These are phyloP conservation scores for Neotoma lepida DNA, from an alignment of 2,113 vertebrate genomes.

Conservation along the genomic window DNA sequence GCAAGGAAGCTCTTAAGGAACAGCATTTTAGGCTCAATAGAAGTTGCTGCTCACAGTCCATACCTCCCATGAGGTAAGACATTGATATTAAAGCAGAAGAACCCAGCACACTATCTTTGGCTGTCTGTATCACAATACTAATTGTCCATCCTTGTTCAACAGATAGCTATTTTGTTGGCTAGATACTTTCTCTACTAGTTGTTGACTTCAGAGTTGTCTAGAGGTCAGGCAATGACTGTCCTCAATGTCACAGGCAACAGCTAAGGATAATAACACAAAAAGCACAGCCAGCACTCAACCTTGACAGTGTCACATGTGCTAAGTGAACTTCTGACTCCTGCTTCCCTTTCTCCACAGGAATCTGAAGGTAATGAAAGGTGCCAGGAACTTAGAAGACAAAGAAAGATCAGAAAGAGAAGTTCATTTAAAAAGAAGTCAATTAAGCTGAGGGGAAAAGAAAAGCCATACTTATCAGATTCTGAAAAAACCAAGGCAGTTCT, in stretches of 20 bases:
- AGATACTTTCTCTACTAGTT: neutral
- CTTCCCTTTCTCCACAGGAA: slow-evolving; percentile 7
- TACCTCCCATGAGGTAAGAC: neutral
- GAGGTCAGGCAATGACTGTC: neutral
- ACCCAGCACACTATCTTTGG: neutral
- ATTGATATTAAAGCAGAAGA: neutral
- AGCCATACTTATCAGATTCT: slow-evolving; percentile 50
- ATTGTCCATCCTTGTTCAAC: neutral
- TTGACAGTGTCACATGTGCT: neutral
- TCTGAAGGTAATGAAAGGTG: neutral
- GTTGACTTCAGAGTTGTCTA: neutral
- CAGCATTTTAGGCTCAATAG: neutral
- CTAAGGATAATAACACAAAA: neutral
- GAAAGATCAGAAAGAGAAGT: neutral
- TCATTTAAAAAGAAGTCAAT: slow-evolving; percentile 46
- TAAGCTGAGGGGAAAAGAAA: neutral
- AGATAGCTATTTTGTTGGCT: neutral
- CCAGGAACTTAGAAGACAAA: slow-evolving; percentile 1
- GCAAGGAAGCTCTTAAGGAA: neutral
- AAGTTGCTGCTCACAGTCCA: neutral
- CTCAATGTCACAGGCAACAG: neutral
- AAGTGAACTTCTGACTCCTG: neutral
- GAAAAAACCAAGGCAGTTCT: neutral
- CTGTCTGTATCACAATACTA: neutral
- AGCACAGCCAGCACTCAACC: neutral